Conservation (phyloP, 2,888 invertebrate species). For the Apamea anceps region DNA sequence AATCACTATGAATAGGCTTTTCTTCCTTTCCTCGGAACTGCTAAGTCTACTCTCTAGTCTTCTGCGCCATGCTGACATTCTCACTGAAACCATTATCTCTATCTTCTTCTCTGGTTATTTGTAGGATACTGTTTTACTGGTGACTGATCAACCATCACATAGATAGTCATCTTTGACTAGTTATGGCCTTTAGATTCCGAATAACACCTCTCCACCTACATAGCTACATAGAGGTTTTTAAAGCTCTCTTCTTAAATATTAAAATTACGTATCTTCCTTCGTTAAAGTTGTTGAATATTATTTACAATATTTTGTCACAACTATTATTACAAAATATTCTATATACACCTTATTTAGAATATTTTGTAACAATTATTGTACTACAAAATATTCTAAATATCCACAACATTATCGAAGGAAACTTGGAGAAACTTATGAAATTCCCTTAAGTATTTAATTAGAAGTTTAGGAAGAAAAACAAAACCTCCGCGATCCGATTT, state of each 20-base stretch:
- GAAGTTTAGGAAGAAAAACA: conserved; percentile 47
- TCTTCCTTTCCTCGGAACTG: background rate
- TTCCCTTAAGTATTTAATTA: conserved; percentile 53
- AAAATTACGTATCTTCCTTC: background rate
- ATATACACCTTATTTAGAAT: background rate
- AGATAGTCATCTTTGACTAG: background rate
- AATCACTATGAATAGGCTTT: background rate
- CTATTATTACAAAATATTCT: no score
- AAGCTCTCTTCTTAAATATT: background rate
- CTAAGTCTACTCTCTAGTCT: background rate
- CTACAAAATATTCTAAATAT: conserved; percentile 1
- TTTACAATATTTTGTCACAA: no score
- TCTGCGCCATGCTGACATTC: background rate
- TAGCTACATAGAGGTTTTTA: background rate
- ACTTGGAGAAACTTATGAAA: conserved; percentile 4
- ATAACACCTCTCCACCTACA: background rate
- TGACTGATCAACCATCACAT: background rate
- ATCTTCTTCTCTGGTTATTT: background rate
- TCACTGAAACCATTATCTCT: background rate
- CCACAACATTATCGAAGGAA: conserved; percentile 11
- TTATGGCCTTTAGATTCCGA: background rate
- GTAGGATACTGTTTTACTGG: background rate
- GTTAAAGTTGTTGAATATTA: background rate
- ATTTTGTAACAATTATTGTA: background rate
- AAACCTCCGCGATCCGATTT: conserved; percentile 53